A percentile compares a stretch with the other conserved stretches of the same genome.
phyloP scores from a whole-genome alignment of 2,888 invertebrate species.

The Julus scanicus region DNA sequence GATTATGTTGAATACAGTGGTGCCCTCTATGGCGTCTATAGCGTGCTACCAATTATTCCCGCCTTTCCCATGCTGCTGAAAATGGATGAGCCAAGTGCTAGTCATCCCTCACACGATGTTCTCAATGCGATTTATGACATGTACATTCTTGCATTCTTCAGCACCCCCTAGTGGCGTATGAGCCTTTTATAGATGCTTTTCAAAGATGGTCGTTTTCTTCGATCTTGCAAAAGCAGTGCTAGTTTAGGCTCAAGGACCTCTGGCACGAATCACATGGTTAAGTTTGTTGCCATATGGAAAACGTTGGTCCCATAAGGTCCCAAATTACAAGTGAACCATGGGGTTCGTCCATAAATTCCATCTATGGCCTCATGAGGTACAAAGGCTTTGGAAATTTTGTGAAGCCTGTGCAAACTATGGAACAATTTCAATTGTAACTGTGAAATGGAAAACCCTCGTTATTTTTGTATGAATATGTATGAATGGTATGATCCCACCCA shows the following conservation, averaged over 20 bases:
- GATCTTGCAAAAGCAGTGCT: too few relatives aligned
- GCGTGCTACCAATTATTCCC: neutral
- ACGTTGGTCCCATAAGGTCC: too few relatives aligned
- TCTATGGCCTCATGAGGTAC: too few relatives aligned
- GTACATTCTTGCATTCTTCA: neutral
- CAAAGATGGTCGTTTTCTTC: too few relatives aligned
- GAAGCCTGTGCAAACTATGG: neutral
- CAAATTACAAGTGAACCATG: neutral
- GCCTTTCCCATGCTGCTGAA: neutral
- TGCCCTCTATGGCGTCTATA: too few relatives aligned
- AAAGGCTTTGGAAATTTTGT: too few relatives aligned
- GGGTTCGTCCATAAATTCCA: neutral
- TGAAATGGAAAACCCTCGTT: neutral
- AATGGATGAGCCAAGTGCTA: slow-evolving; percentile 33
- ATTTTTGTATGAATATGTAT: neutral
- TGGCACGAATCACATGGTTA: too few relatives aligned
- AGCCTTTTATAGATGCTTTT: too few relatives aligned
- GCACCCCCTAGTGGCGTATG: too few relatives aligned
- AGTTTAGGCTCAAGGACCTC: too few relatives aligned
- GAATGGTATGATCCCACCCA: neutral
- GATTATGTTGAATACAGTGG: too few relatives aligned
- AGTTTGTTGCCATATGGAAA: too few relatives aligned
- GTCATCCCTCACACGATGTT: slow-evolving; percentile 28
- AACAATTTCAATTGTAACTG: neutral
- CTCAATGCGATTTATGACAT: slow-evolving; percentile 14